Base-by-base conservation (phyloP, 2,888 invertebrate genomes). In the Agrotis ipsilon region DNA sequence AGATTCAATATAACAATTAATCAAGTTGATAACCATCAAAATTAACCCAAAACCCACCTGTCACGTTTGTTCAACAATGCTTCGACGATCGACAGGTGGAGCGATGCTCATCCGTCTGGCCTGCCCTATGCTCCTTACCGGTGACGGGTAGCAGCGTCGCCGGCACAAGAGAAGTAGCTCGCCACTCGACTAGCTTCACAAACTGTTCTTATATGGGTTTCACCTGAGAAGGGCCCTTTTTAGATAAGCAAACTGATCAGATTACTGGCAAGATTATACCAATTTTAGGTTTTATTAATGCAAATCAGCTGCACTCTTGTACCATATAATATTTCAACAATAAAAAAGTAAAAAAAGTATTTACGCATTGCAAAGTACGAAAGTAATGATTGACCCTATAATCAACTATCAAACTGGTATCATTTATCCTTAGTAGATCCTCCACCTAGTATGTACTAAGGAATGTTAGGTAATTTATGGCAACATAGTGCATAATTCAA, bases 141-240 rank as follows among this genome's bases (percentile, higher is more conserved):
- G 75, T 72, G 78, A 72, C 66, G 75, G 75, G 75, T 73, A 74
- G 60, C 75, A 54, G 75, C 80, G 75, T 76, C 79, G 79, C 68
- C 68, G 76, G 73, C 72, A 39, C 80, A 78, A 75, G 78, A 72
- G 75, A 75, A 80, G 51, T 63, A 63, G 58, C 73, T 58, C 63
- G 64, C 62, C 57, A 62, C 32, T 58, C 51, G 67, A 62, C 65
- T 27, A 58, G 24, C 72, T 75, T 72, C 52, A 45, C 39, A 52
- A 70, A 71, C 64, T 59, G 13, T 63, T 45, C 59, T 59, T 58
- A 21, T 51, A 61, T 45, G 32, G 65, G 78, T 75, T 78, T 59
- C 45, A 46, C 55, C 55, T 67, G 52, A 16, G 16, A 43, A n/a
- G 21, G 21, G 46, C 16, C 19, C 19, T 71, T 46, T 46, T 45